Base-by-base conservation (phyloP, 2,113 vertebrate species). In the Ceratotherium simum region DNA sequence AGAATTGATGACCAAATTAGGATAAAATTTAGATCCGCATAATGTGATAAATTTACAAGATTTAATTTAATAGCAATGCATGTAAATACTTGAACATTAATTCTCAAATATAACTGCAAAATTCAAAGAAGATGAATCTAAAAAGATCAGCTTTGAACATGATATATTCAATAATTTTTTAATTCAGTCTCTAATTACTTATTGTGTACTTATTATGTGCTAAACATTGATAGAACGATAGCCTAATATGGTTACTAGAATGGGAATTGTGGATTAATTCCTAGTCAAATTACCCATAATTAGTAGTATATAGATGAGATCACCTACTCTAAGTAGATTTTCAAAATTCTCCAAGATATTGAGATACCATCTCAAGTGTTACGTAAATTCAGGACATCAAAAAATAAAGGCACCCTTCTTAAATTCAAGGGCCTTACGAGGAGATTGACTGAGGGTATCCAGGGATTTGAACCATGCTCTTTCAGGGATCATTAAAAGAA, bases 1-100 rank as follows among this genome's bases (percentile, higher is more conserved):
- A 94, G 16, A 92, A 54, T 2, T 79, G 54, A 82, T 67, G 51
- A 79, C 14, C 90, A 97, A 92, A 72, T 73, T 91, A 92, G 11
- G 17, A 56, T 86, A 10, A 36, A 72, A 58, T 73, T 83, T 78
- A 58, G 5, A 14, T 72, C 33, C 92, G 6, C 2, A 31, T 75
- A 91, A 85, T 27, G 3, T 36, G 33, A 51, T 81, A 46, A 42
- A 89, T 46, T 80, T 91, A 42, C 14, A 70, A 81, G n/a, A 76
- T 89, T 95, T 80, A 60, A 67, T 42, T 67, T 86, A 62, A 42
- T 72, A 69, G 10, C 56, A 81, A 85, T 46, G 13, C 13, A 93
- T 65, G 21, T 48, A 79, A 86, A 92, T 12, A 72, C 33, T 73
- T 92, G 7, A 78, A 62, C 0, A 39, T 42, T 31, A 56, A 82